Evolutionary conservation across 2,797 vertebrate genomes (phyloP), one percentile per base, ranked within the genome.

Genomic region (Psittacula derbiana): DNA sequence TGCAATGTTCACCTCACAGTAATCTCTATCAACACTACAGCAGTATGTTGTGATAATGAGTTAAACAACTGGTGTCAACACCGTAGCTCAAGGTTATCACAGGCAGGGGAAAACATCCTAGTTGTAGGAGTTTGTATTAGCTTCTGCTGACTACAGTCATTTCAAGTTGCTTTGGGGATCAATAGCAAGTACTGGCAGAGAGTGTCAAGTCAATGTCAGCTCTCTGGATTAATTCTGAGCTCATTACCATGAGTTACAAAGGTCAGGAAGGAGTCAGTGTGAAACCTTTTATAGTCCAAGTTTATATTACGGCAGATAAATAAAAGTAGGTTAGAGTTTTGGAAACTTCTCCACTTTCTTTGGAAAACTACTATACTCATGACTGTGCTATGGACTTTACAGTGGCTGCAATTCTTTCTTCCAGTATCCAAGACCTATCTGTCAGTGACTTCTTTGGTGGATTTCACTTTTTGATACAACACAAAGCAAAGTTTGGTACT

Each of bases 181-280:
- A 89, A 86, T 87, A 89, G 38, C 80, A 87, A 90, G 55, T 65
- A 53, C 80, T 90, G 91, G 71, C 70, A 91, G 80, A 80, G 55
- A 44, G 70, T 40, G 72, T 85, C 65, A 83, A 83, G 44, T 62
- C 87, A 88, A 86, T 86, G 84, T 86, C 95, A 96, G 62, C 11
- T 31, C 3, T 1, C 72, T 78, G 44, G 88, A 94, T 97, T 92
- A 97, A 94, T 88, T 76, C 85, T 92, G 89, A 95, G 62, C 70
- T 96, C 75, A 92, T 96, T 94, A 95, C 55, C 70, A 47, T 66
- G 58, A 92, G 80, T 90, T 90, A 86, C 12, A 93, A 95, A 92
- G 70, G 79, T 88, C 83, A 92, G 53, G 79, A 93, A 93, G 62
- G 46, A 95, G 44, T 60, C 47, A 49, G 38, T 30, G 36, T 79